These are phyloP conservation scores for Lanius ludovicianus DNA, from an alignment of 2,113 vertebrate species.

Conservation along the genomic window DNA sequence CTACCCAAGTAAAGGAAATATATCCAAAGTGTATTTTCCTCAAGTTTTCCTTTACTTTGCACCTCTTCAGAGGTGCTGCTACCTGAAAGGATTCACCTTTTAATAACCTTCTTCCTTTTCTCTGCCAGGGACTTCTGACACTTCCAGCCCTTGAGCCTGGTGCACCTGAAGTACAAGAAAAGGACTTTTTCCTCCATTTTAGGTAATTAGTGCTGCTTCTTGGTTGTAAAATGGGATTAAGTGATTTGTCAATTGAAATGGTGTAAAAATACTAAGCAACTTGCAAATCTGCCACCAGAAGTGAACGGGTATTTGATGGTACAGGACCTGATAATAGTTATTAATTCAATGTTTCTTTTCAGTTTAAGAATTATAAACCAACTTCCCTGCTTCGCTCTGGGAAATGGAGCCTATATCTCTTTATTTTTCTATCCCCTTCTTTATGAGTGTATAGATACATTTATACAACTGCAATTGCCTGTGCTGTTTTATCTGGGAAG, in stretches of 20 bases:
- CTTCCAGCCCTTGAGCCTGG: not conserved
- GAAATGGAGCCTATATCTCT: not conserved
- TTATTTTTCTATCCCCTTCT: not conserved
- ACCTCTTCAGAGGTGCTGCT: not conserved
- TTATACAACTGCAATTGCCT: not conserved
- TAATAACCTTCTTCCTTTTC: not conserved
- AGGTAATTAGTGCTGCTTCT: not conserved
- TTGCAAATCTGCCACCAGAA: not conserved
- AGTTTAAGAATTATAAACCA: not conserved
- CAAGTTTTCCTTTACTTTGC: not conserved
- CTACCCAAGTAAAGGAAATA: not conserved
- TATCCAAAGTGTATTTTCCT: not conserved
- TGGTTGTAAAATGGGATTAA: not conserved
- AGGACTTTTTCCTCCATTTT: not conserved
- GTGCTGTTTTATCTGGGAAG: constrained; percentile 43
- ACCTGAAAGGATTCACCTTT: not conserved
- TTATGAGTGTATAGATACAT: not conserved
- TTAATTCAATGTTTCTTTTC: not conserved
- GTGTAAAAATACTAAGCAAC: not conserved
- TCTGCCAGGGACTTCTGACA: not conserved
- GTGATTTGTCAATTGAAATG: not conserved
- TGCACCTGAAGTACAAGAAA: not conserved
- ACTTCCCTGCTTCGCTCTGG: not conserved
- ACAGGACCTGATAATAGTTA: not conserved
- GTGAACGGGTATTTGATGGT: not conserved